Evolutionary conservation across 2,113 vertebrate genomes (phyloP).

Genomic region (Malurus alboscapulatus): DNA sequence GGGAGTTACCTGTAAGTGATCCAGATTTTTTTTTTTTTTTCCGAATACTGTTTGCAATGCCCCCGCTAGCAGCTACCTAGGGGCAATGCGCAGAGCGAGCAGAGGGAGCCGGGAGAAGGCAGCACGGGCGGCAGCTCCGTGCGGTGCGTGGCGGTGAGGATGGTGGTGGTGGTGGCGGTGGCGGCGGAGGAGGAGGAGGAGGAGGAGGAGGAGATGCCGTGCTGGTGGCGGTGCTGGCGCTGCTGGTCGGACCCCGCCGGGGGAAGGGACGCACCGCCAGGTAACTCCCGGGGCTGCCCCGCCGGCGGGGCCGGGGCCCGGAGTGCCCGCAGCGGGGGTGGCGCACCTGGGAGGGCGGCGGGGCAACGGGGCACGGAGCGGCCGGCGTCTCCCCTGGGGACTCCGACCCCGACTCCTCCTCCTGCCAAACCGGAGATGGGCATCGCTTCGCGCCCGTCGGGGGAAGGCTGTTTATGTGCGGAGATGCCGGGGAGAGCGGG

Average conservation of each 20-base stretch:
- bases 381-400: slow-evolving; percentile 2
- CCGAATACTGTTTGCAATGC: not conserved
- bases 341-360: slow-evolving; percentile 41
- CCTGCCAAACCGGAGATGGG: slow-evolving; percentile 31
- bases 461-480: not conserved
- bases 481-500: not conserved
- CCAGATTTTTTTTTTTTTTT: not conserved
- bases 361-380: not conserved
- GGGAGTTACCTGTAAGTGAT: slow-evolving; percentile 93
- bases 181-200: not conserved
- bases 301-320: not conserved
- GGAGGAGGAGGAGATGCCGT: slow-evolving; percentile 7
- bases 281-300: slow-evolving; percentile 41
- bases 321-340: slow-evolving; percentile 17
- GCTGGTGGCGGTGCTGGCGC: slow-evolving; percentile 16
- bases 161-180: not conserved
- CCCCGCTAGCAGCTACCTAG: slow-evolving; percentile 15
- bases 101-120: slow-evolving; percentile 44
- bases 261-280: slow-evolving; percentile 42
- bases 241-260: slow-evolving; percentile 5
- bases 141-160: slow-evolving; percentile 36
- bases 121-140: slow-evolving; percentile 26
- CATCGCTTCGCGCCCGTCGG: not conserved
- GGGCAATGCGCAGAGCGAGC: slow-evolving; percentile 35
- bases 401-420: slow-evolving; percentile 54